Base-by-base conservation (phyloP, 2,113 vertebrate species). In the Amphilophus citrinellus region DNA sequence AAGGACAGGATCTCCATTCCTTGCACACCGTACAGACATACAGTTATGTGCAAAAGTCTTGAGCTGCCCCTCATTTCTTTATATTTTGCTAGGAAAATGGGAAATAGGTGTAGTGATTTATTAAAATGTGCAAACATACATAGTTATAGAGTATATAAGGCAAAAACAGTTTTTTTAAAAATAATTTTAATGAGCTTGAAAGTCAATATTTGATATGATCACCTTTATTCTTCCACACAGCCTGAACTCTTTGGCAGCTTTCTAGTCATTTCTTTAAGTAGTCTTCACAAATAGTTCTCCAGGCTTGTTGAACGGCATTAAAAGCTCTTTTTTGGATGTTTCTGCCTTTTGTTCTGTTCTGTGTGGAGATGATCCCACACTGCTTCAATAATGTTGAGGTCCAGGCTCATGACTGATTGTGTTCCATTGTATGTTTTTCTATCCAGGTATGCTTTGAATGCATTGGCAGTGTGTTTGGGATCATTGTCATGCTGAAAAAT, bases 1-100 rank as follows among this genome's bases (percentile, higher is more conserved):
- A 59, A 59, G 61, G 84, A 68, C 73, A 73, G 56, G 56, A 37
- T 77, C 56, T 85, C 10, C 24, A 47, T 82, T 80, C 66, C 18
- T 71, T 14, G 30, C 76, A 42, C 22, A 47, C 14, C 20, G 68
- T 56, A 60, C 10, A 50, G 15, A 27, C 35, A 68, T 8, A 22
- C 39, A 47, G 24, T 68, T 27, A 22, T 27, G 27, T 30, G 44
- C 17, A 30, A 20, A 71, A 50, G 66, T 5, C 42, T 71, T 71
- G 44, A 1, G 0, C 9, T 0, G 9, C 65, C 22, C 24, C 24
- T 27, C 13, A 47, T 66, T 66, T 66, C 44, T 66, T 27, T 44
- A 66, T 27, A 47, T 47, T 53, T 18, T 53, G 15, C 7, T 68
- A 68, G 39, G 44, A 68, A 68, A 27, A 27, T 44, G 22, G 3